Percentiles rank a stretch among this genome's conserved stretches.
Conservation (phyloP, 2,113 vertebrate species). For the Rhabdomys dilectus region DNA sequence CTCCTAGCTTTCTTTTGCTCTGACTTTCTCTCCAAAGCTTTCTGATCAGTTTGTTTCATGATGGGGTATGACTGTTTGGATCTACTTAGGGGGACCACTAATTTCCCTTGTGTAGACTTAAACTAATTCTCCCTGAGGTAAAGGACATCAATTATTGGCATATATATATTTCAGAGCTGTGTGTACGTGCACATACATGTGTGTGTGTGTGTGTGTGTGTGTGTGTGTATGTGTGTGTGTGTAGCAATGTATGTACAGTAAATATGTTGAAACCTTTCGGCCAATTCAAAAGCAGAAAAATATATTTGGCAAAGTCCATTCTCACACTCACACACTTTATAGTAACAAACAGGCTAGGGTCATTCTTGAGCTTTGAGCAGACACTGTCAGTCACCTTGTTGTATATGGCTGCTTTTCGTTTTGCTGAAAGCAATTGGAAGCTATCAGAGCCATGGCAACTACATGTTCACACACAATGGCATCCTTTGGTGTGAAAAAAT, state of each 20-base stretch:
- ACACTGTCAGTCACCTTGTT: neutral
- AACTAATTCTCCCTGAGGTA: constrained; percentile 51
- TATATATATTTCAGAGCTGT: neutral
- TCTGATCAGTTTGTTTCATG: neutral
- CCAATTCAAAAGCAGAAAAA: constrained; percentile 37
- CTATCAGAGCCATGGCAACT: neutral
- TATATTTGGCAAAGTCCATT: constrained; percentile 44
- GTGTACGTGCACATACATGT: neutral
- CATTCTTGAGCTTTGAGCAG: neutral
- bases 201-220: neutral
- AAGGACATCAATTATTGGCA: neutral
- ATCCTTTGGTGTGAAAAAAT: neutral
- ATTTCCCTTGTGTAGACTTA: neutral
- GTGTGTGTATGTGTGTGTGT: neutral
- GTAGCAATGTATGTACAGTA: constrained; percentile 24
- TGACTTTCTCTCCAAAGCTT: neutral
- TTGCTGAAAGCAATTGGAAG: neutral
- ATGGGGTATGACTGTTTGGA: neutral
- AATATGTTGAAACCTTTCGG: constrained; percentile 48
- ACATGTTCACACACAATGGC: neutral
- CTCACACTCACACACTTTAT: neutral
- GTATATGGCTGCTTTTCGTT: neutral
- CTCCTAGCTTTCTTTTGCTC: neutral
- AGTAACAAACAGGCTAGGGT: neutral
- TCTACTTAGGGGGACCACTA: neutral